Evolutionary conservation across 2,797 vertebrate species (phyloP).

Genomic region (Aulostomus chinensis): DNA sequence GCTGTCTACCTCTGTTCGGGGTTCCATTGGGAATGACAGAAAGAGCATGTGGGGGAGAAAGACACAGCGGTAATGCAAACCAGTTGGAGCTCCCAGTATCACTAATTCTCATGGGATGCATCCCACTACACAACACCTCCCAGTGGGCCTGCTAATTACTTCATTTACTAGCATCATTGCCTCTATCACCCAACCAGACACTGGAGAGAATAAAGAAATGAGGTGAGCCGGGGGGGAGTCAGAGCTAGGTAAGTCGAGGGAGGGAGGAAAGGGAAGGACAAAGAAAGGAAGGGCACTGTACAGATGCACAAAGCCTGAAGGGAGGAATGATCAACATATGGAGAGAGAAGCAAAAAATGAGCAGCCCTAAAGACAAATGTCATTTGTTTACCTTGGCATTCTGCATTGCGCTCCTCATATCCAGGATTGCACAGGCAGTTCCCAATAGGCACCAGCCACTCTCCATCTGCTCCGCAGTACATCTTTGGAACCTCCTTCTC

Average conservation of each 20-base stretch:
- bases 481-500: slow-evolving; percentile 98
- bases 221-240: slow-evolving; percentile 13
- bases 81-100: slow-evolving; percentile 56
- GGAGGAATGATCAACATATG: slow-evolving; percentile 19
- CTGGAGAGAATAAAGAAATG: slow-evolving; percentile 20
- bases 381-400: slow-evolving; percentile 91
- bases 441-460: slow-evolving; percentile 98
- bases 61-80: slow-evolving; percentile 20
- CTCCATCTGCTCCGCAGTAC: slow-evolving; percentile 98
- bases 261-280: slow-evolving; percentile 24
- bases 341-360: slow-evolving; percentile 23
- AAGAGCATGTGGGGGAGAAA: slow-evolving; percentile 41
- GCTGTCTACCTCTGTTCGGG: slow-evolving; percentile 52
- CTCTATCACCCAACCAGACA: slow-evolving; percentile 78
- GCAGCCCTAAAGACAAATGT: slow-evolving; percentile 35
- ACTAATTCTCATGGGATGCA: slow-evolving; percentile 80
- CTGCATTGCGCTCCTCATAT: slow-evolving; percentile 89
- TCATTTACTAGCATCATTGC: slow-evolving; percentile 81
- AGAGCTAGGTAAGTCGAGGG: not conserved
- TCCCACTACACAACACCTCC: slow-evolving; percentile 77
- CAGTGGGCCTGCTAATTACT: slow-evolving; percentile 85
- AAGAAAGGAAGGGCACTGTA: slow-evolving; percentile 11
- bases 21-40: slow-evolving; percentile 47
- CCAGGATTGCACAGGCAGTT: slow-evolving; percentile 96
- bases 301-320: not conserved